Evolutionary conservation across 2,888 invertebrate species (phyloP).

Genomic region (Eilema sororculum): DNA sequence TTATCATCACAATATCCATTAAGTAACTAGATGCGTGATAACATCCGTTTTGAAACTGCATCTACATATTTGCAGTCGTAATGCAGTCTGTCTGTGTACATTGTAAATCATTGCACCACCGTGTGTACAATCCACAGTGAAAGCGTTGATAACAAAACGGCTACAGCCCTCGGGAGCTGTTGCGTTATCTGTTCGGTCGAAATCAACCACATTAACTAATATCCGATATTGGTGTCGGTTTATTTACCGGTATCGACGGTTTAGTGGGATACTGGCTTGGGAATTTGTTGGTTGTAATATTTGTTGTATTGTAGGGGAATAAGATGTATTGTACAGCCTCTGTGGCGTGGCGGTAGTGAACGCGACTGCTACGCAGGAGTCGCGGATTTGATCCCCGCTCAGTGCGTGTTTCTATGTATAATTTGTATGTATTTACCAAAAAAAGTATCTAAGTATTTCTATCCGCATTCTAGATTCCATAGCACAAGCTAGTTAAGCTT

Average conservation of each 20-base stretch:
- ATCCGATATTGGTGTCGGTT: conserved; percentile 5
- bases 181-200: conserved; percentile 41
- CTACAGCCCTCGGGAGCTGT: conserved; percentile 43
- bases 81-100: conserved; percentile 10
- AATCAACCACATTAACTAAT: conserved; percentile 26
- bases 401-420: too few relatives aligned
- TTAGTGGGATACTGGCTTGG: conserved; percentile 7
- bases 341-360: too few relatives aligned
- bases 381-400: too few relatives aligned
- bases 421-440: too few relatives aligned
- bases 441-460: too few relatives aligned
- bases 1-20: not conserved
- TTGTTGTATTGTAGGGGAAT: too few relatives aligned
- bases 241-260: conserved; percentile 7
- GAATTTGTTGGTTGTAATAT: not conserved
- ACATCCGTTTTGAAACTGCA: not conserved
- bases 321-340: too few relatives aligned
- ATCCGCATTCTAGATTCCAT: too few relatives aligned
- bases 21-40: not conserved
- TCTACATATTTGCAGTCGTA: not conserved
- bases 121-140: conserved; percentile 12
- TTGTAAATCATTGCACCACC: conserved; percentile 8
- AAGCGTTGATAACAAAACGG: conserved; percentile 40
- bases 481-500: too few relatives aligned
- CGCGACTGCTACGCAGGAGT: too few relatives aligned